phyloP scores from a whole-genome alignment of 1,140 invertebrate genomes.

The Pristionchus pacificus region DNA sequence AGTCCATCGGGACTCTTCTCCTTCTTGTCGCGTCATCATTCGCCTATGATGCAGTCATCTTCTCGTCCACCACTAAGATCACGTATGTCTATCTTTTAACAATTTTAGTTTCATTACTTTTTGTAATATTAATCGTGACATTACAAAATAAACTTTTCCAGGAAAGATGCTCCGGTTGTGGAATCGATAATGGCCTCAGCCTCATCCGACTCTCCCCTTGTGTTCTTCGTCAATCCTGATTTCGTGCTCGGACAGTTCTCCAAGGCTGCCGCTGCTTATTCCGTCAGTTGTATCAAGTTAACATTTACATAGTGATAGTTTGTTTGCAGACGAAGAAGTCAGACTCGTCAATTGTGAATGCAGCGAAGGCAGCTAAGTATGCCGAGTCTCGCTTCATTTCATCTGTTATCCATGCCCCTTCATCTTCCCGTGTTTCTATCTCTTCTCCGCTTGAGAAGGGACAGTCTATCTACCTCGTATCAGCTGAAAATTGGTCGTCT shows the following conservation, averaged over 20 bases:
- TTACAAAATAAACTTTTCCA: not conserved
- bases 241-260: not conserved
- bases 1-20: not conserved
- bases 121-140: not conserved
- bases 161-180: not conserved
- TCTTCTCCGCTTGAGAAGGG: too few species aligned
- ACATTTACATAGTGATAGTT: not conserved
- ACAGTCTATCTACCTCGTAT: constrained; percentile 20
- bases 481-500: constrained; percentile 19
- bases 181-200: not conserved
- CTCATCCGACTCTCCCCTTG: not conserved
- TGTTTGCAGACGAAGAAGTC: not conserved
- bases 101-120: not conserved
- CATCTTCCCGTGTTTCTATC: too few species aligned
- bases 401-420: too few species aligned
- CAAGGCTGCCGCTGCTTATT: not conserved
- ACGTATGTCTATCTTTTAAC: not conserved
- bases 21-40: not conserved
- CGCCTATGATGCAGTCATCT: not conserved
- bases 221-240: not conserved
- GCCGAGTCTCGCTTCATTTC: not conserved
- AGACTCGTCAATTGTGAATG: not conserved
- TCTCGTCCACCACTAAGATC: not conserved
- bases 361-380: not conserved
- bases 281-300: too few species aligned